Conservation (phyloP, 2,888 invertebrate species). For the Saturnia pavonia region DNA sequence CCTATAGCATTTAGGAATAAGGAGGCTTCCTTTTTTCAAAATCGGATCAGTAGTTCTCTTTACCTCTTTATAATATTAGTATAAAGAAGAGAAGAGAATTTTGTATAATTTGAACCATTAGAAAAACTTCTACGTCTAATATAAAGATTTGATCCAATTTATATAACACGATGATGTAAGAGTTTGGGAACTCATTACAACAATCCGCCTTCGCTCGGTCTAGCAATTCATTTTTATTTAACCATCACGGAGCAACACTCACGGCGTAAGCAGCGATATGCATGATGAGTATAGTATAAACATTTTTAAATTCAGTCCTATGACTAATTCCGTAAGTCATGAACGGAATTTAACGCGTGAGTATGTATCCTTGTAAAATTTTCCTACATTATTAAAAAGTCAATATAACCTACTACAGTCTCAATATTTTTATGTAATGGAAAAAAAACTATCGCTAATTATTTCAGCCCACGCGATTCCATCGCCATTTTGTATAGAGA, state of each 20-base stretch:
- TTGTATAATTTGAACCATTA: not conserved
- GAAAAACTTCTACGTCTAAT: not conserved
- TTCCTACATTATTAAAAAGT: not conserved
- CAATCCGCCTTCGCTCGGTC: slow-evolving; percentile 2
- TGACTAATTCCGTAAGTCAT: not conserved
- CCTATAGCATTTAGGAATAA: too few species aligned
- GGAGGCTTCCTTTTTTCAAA: too few species aligned
- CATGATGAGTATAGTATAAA: not conserved
- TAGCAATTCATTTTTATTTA: slow-evolving; percentile 11
- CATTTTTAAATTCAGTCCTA: not conserved
- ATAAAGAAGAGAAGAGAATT: too few species aligned
- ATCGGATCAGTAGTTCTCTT: too few species aligned
- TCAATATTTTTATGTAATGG: not conserved
- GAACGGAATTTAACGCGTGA: not conserved
- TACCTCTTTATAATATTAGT: too few species aligned
- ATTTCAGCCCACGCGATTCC: too few species aligned
- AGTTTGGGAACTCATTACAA: slow-evolving; percentile 19
- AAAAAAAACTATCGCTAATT: not conserved
- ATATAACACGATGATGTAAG: slow-evolving; percentile 20
- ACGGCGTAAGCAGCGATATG: not conserved
- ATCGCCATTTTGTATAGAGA: too few species aligned
- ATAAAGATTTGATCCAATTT: slow-evolving; percentile 16
- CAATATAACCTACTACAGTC: not conserved
- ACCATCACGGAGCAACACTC: not conserved
- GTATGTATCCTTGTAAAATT: not conserved